Percentiles rank a stretch among this genome's conserved stretches.
Evolutionary conservation across 2,888 invertebrate species (phyloP).

Genomic region (Caenorhabditis sp.): DNA sequence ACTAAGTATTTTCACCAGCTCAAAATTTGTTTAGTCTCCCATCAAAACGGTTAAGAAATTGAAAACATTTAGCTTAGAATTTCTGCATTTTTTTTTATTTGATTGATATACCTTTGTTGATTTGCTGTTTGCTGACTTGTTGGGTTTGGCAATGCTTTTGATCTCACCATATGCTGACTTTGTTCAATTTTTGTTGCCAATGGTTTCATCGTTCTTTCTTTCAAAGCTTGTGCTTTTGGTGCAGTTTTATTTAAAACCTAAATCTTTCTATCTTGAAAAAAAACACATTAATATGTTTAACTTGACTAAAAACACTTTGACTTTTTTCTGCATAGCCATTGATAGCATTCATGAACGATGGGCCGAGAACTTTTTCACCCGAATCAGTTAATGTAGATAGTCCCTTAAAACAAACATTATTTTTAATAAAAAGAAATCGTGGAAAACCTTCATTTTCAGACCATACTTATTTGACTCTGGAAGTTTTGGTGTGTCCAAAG

Average conservation of each 20-base stretch:
- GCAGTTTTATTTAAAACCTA: constrained; percentile 80
- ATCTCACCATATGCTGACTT: constrained; percentile 78
- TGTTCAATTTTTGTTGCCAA: constrained; percentile 79
- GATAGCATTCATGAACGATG: constrained; percentile 79
- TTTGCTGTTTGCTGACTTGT: constrained; percentile 77
- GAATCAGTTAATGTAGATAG: constrained; percentile 73
- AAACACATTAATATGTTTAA: constrained; percentile 18
- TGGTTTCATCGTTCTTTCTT: constrained; percentile 81
- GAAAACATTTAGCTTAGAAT: no score
- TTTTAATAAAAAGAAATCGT: no score
- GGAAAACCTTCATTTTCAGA: constrained; percentile 66
- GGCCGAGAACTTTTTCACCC: constrained; percentile 80
- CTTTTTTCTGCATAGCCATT: constrained; percentile 83
- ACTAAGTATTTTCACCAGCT: no score
- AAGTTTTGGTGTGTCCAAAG: constrained; percentile 68
- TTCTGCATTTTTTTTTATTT: background rate
- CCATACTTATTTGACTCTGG: constrained; percentile 57
- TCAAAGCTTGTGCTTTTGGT: constrained; percentile 82
- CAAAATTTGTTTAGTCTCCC: no score
- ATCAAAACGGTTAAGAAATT: no score
- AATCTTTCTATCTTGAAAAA: constrained; percentile 6
- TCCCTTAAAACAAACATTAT: constrained; percentile 60
- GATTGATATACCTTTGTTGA: constrained; percentile 76
- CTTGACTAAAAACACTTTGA: constrained; percentile 79
- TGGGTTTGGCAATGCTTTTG: constrained; percentile 65